Evolutionary conservation across 2,888 invertebrate genomes (phyloP).

Genomic region (Rhogogaster chlorosoma): DNA sequence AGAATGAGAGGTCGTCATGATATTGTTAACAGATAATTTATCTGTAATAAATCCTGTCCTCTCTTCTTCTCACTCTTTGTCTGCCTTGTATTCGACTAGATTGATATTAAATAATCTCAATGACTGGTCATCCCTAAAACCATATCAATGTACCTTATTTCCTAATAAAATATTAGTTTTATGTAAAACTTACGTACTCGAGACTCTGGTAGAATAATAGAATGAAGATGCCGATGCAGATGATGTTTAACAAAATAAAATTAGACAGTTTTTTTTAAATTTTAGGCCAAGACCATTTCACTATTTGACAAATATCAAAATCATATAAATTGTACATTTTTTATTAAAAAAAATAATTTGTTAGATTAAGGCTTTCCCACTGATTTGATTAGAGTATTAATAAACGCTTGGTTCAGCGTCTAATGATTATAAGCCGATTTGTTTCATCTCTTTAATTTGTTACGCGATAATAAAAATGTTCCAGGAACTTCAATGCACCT

Average conservation of each 20-base stretch:
- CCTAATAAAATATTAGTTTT: neutral
- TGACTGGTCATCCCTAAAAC: neutral
- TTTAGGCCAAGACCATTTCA: neutral
- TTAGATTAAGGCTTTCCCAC: neutral
- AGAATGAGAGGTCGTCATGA: slow-evolving; percentile 77
- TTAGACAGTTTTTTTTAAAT: neutral
- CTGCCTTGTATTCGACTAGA: neutral
- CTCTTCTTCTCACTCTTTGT: neutral
- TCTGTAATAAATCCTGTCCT: neutral
- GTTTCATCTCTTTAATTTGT: neutral
- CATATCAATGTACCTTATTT: neutral
- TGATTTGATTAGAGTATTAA: no score
- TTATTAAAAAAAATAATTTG: neutral
- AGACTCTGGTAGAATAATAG: neutral
- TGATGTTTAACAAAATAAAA: neutral
- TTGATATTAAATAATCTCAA: neutral
- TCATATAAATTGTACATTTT: neutral
- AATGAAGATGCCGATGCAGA: neutral
- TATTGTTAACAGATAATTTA: slow-evolving; percentile 67
- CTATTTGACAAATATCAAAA: neutral
- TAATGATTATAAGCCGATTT: neutral
- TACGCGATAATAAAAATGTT: neutral
- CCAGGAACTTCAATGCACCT: neutral
- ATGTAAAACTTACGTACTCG: neutral
- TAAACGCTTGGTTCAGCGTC: no score